Evolutionary conservation across 2,113 vertebrate species (phyloP).

Genomic region (Corynorhinus townsendii): DNA sequence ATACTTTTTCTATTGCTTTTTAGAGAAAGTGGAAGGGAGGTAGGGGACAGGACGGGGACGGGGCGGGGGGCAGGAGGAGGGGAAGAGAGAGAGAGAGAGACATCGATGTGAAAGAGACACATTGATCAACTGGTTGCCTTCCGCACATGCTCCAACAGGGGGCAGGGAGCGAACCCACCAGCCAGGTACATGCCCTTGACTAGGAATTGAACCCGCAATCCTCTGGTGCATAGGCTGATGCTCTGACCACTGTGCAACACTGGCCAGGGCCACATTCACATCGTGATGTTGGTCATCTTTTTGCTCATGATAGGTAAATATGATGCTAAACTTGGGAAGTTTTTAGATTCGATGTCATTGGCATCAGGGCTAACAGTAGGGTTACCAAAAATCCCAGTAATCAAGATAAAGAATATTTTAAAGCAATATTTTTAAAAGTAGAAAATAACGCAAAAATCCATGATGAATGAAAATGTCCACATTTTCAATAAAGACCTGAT

Average conservation of each 20-base stretch:
- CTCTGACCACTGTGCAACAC: too few relatives aligned
- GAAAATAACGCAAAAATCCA: background rate
- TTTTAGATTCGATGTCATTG: background rate
- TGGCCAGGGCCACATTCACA: background rate
- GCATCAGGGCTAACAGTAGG: background rate
- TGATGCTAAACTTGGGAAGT: background rate
- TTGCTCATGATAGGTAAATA: background rate
- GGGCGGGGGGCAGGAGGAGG: rapidly evolving
- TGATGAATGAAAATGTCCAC: background rate
- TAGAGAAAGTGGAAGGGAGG: too few relatives aligned
- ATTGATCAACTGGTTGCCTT: too few relatives aligned
- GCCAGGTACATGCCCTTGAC: too few relatives aligned
- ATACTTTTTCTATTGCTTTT: too few relatives aligned
- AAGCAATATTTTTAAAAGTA: background rate
- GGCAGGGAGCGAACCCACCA: too few relatives aligned
- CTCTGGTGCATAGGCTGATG: too few relatives aligned
- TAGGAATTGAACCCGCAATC: too few relatives aligned
- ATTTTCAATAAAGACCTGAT: background rate
- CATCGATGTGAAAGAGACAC: too few relatives aligned
- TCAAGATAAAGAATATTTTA: background rate
- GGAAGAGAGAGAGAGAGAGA: too few relatives aligned
- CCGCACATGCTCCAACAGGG: too few relatives aligned
- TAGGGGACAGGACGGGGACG: too few relatives aligned
- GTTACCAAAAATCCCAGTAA: background rate
- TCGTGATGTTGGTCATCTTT: background rate